Evolutionary conservation across 2,113 vertebrate species (phyloP), one percentile per base, ranked within the genome.

Genomic region (Oreocharis arfaki): DNA sequence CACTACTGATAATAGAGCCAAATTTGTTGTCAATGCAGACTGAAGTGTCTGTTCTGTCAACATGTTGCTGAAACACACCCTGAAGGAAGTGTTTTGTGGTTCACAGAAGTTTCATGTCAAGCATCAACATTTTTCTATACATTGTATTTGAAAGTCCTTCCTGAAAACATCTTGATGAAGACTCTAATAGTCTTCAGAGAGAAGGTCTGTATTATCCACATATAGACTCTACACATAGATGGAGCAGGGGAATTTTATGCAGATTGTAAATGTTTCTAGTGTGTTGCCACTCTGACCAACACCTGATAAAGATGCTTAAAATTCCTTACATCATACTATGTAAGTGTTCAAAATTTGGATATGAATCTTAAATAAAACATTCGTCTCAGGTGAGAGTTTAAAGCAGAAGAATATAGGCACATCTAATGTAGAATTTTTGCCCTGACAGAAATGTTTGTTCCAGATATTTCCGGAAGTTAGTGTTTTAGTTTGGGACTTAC

Each of bases 31-130:
- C 73, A 87, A 3, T 61, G 53, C 35, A 64, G 57, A 73, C 61
- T 78, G 49, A 49, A 89, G 63, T 63, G 52, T 83, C 91, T 95
- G 21, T 71, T 79, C 82, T 89, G 53, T 95, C 91, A 93, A 75
- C 49, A 46, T 74, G 79, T n/a, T 93, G 27, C 47, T 85, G 87
- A 93, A 97, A 95, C 56, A 95, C 35, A 83, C 39, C 76, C 74
- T 69, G 84, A 94, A 94, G 91, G 74, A 63, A 96, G 32, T 4
- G 0, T 83, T 95, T 87, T 80, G 65, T 89, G 83, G 75, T 92
- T 93, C 79, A 80, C 50, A 71, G 55, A 33, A 89, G 26, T 37
- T 84, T 95, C 55, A 61, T 59, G 50, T 80, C 91, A 91, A 80
- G 26, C 24, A 84, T 90, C 89, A 90, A 60, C 33, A 68, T 84